Evolutionary conservation across 2,888 invertebrate genomes (phyloP).

Genomic region (Cosmia pyralina): DNA sequence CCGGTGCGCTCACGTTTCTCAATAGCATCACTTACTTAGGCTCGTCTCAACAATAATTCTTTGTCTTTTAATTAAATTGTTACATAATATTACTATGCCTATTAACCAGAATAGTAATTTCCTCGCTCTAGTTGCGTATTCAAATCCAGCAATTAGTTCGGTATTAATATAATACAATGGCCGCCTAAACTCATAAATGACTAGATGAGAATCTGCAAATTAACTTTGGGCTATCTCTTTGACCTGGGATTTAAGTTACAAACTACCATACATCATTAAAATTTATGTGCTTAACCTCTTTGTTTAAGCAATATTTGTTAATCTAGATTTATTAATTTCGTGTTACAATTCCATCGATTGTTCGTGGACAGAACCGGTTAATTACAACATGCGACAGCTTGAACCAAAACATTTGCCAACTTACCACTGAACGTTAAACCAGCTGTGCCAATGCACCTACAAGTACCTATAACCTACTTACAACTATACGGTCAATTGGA

Average conservation of each 20-base stretch:
- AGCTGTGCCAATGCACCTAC: background rate
- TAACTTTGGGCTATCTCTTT: conserved; percentile 7
- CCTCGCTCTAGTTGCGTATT: conserved; percentile 35
- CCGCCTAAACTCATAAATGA: conserved; percentile 18
- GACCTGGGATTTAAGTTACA: background rate
- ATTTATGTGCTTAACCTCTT: conserved; percentile 15
- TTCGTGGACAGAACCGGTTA: conserved; percentile 50
- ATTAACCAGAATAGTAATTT: conserved; percentile 32
- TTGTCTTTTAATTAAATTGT: conserved; percentile 46
- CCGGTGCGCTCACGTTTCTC: conserved; percentile 63
- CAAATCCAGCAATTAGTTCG: conserved; percentile 24
- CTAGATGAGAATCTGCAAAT: conserved; percentile 31
- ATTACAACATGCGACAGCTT: conserved; percentile 46
- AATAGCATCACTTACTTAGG: conserved; percentile 43
- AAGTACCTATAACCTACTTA: background rate
- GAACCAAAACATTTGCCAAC: conserved; percentile 41
- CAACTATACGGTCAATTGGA: background rate
- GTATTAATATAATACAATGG: conserved; percentile 35
- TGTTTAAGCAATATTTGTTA: conserved; percentile 27
- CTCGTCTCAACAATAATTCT: conserved; percentile 50
- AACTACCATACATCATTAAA: conserved; percentile 1
- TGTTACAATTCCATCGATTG: conserved; percentile 42
- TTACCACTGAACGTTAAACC: conserved; percentile 18
- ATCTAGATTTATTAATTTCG: conserved; percentile 33
- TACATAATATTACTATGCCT: conserved; percentile 37